Evolutionary conservation across 2,888 invertebrate species (phyloP), one percentile per base, ranked within the genome.

Genomic region (Leucoptera coffeella): DNA sequence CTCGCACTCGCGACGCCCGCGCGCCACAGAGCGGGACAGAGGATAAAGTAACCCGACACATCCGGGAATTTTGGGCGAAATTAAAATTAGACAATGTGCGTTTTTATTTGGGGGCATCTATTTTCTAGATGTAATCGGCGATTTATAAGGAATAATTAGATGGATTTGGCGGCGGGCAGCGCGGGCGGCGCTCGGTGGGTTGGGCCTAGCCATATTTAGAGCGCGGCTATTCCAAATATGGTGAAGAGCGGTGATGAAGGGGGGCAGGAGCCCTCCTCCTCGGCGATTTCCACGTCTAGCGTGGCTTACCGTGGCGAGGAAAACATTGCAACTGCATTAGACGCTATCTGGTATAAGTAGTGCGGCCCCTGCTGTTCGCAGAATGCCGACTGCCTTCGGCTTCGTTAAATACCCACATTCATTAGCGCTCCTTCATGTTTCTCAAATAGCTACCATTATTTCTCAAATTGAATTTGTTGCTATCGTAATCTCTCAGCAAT

Each of bases 171-270:
- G 61, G 62, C 60, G 45, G 54, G 52, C 61, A 54, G 40, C 45
- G 42, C 45, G 50, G 45, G 50, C 46, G 52, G 47, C 51, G 64
- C 60, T 74, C 75, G 76, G 78, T 74, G 80, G 76, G 74, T 75
- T 60, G 76, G 71, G 78, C 80, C 77, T 75, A 74, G 75, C 84
- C 84, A 80, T 84, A 83, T 84, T 84, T 83, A 83, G 84, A 80
- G 77, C 72, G 77, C 75, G 72, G 73, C 77, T 78, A 73, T 80
- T 73, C 84, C 84, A 78, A 84, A 83, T 83, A 83, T 77, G 84
- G 85, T 73, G 77, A 76, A 50, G 78, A 75, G 76, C 77, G 75
- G 74, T 79, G 83, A 78, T 80, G 81, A 79, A 82, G 78, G 82
- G 83, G 72, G 75, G 80, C 75, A 76, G 78, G 78, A 82, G 81